These are phyloP conservation scores for Mycogona germanica DNA, from an alignment of 2,888 invertebrate species.

Conservation along the genomic window DNA sequence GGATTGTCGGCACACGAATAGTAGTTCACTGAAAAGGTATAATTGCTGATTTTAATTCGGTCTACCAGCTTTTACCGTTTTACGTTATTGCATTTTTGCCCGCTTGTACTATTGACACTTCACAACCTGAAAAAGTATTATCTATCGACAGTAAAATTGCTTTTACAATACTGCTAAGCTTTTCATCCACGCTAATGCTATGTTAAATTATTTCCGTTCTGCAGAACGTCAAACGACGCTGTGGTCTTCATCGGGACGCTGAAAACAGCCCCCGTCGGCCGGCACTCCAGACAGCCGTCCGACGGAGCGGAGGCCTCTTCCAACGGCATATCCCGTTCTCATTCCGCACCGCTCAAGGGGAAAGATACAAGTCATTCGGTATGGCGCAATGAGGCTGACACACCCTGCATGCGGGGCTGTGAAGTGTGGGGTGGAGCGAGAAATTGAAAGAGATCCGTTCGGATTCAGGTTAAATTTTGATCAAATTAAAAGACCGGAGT, in stretches of 20 bases:
- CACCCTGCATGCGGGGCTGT: no score
- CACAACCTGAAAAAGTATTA: no score
- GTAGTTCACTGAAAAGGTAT: slow-evolving; percentile 7
- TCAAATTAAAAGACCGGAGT: no score
- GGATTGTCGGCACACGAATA: not conserved
- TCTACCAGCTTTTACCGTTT: no score
- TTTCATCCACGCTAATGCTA: no score
- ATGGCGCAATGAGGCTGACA: no score
- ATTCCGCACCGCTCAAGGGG: slow-evolving; percentile 19
- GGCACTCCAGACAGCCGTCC: not conserved
- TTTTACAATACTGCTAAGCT: not conserved
- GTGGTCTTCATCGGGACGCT: slow-evolving; percentile 6
- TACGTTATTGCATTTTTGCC: no score
- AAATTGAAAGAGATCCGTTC: no score
- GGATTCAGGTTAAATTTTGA: no score
- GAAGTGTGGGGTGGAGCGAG: no score
- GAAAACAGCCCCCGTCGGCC: not conserved
- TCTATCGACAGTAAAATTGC: not conserved
- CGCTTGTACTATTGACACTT: no score
- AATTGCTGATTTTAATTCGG: not conserved
- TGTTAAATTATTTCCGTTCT: not conserved
- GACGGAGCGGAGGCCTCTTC: not conserved
- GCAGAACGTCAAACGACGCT: slow-evolving; percentile 11
- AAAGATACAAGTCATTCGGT: slow-evolving; percentile 10
- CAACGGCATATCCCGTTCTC: slow-evolving; percentile 17